Evolutionary conservation across 2,113 vertebrate species (phyloP).

Genomic region (Phocoena sinus): DNA sequence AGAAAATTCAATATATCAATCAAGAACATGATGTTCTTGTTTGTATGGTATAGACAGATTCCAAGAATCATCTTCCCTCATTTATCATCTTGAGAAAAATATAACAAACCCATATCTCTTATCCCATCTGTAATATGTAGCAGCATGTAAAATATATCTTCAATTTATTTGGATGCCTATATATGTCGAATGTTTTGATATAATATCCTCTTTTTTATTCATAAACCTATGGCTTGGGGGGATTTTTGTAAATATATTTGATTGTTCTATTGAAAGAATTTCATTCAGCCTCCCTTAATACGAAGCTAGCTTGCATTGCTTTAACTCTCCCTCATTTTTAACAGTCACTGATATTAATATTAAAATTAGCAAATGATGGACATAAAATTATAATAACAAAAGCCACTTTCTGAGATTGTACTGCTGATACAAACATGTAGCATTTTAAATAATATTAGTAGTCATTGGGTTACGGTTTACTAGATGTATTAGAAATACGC

Average conservation of each 20-base stretch:
- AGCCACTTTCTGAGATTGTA: not conserved
- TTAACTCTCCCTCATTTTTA: not conserved
- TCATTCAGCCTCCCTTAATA: not conserved
- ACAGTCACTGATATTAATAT: not conserved
- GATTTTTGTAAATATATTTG: not conserved
- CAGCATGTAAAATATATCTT: slow-evolving; percentile 28
- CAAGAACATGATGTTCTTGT: not conserved
- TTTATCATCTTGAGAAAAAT: slow-evolving; percentile 35
- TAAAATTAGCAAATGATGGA: not conserved
- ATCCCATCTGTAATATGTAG: not conserved
- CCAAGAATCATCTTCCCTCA: not conserved
- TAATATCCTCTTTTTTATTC: not conserved
- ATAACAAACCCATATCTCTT: not conserved
- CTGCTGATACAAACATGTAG: not conserved
- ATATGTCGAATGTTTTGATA: slow-evolving; percentile 26
- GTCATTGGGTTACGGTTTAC: not conserved
- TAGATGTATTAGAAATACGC: not conserved
- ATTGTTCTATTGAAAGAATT: slow-evolving; percentile 18
- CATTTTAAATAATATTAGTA: not conserved
- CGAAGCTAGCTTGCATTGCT: not conserved
- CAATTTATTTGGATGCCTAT: slow-evolving; percentile 30
- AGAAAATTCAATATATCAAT: not conserved
- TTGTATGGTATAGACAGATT: not conserved
- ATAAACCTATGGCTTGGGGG: not conserved
- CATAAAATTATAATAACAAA: not conserved